Percentiles rank a stretch among this genome's conserved stretches.
These are phyloP conservation scores for Drosophila murphyi DNA, from an alignment of 1,140 invertebrate genomes.

Conservation along the genomic window DNA sequence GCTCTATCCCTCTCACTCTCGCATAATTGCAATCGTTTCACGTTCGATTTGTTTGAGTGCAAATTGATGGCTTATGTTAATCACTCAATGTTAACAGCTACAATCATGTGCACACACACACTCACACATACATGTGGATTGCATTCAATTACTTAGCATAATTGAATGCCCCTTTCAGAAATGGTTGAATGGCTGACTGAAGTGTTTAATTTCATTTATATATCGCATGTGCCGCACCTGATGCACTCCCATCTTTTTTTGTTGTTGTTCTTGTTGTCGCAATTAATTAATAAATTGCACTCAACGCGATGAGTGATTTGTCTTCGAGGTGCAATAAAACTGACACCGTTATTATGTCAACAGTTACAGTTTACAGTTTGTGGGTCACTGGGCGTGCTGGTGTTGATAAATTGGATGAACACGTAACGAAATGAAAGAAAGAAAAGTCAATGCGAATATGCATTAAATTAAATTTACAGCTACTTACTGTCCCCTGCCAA, in stretches of 20 bases:
- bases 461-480: too few species aligned
- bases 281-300: slow-evolving; percentile 55
- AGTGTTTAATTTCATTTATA: neutral
- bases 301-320: slow-evolving; percentile 45
- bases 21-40: slow-evolving; percentile 18
- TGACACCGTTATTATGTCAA: neutral
- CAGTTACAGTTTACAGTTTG: neutral
- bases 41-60: slow-evolving; percentile 26
- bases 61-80: slow-evolving; percentile 23
- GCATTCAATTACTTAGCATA: slow-evolving; percentile 69
- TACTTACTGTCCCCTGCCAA: too few species aligned
- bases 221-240: slow-evolving; percentile 23
- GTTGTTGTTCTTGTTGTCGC: neutral
- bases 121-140: slow-evolving; percentile 26
- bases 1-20: neutral
- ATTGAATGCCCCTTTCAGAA: slow-evolving; percentile 46
- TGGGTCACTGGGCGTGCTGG: slow-evolving; percentile 20
- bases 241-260: slow-evolving; percentile 8
- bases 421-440: neutral
- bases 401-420: slow-evolving; percentile 48
- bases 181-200: neutral
- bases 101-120: neutral
- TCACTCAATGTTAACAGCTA: slow-evolving; percentile 9
- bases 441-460: too few species aligned
- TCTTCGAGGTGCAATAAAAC: slow-evolving; percentile 47